A percentile compares a stretch with the other conserved stretches of the same genome.
Evolutionary conservation across 2,797 vertebrate species (phyloP).

Genomic region (Rhynchotus rufescens): DNA sequence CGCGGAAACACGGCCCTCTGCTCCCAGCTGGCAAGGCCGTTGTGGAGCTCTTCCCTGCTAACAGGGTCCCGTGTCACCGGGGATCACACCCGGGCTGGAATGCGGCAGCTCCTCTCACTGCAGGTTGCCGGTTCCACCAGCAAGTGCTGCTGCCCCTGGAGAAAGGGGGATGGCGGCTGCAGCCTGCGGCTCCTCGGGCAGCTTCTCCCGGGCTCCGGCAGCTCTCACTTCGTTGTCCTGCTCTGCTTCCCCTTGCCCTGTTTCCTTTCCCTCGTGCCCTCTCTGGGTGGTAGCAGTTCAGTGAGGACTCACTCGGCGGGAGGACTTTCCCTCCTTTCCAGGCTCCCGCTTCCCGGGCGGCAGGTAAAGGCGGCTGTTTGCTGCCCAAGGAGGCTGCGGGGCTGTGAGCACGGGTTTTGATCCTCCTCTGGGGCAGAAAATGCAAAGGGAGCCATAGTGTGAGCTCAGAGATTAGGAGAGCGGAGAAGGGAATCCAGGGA

Average conservation of each 20-base stretch:
- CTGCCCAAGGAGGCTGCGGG: background rate
- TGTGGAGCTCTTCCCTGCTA: background rate
- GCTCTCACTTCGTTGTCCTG: background rate
- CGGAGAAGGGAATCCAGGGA: background rate
- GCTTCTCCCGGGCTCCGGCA: background rate
- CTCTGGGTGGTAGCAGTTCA: background rate
- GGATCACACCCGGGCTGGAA: background rate
- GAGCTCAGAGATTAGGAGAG: background rate
- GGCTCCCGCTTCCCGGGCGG: background rate
- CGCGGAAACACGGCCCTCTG: background rate
- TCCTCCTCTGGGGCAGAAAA: background rate
- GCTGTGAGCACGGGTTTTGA: background rate
- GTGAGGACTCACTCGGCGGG: background rate
- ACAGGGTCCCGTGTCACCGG: background rate
- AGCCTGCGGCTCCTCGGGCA: background rate
- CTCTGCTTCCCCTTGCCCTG: background rate
- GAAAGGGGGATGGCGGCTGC: background rate
- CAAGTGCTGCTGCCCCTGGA: background rate
- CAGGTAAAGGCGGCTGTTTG: constrained; percentile 18
- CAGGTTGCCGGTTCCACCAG: background rate
- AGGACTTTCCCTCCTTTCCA: background rate
- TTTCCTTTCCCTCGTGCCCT: background rate
- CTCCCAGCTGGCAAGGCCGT: too few relatives aligned
- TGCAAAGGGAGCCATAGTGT: background rate
- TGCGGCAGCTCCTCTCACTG: background rate